phyloP scores from a whole-genome alignment of 2,797 vertebrate genomes.

The Cynopterus sphinx region DNA sequence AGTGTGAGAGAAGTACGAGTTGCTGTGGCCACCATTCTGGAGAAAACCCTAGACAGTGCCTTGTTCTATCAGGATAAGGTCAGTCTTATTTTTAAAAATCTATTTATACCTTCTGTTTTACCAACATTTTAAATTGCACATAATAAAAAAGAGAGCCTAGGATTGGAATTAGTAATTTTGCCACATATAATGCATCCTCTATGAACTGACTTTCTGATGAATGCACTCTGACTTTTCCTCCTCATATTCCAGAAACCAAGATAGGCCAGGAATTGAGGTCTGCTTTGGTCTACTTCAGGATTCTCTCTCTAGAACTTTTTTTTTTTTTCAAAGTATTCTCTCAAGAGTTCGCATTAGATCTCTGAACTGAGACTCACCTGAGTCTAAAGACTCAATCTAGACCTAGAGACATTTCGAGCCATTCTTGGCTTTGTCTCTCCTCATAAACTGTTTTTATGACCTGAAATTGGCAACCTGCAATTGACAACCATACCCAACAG shows the following conservation, averaged over 20 bases:
- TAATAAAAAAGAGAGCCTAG: not conserved
- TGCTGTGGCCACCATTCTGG: conserved; percentile 96
- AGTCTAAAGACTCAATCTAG: not conserved
- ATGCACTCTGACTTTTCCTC: not conserved
- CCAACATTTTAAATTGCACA: not conserved
- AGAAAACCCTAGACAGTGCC: conserved; percentile 97
- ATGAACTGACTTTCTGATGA: not conserved
- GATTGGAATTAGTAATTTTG: not conserved
- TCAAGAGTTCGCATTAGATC: not conserved
- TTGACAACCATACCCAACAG: not conserved
- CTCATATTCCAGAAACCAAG: not conserved
- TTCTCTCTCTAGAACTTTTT: not conserved
- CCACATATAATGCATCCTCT: not conserved
- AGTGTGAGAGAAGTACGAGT: conserved; percentile 95
- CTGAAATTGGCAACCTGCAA: not conserved
- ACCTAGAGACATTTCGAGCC: not conserved
- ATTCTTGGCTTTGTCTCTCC: not conserved
- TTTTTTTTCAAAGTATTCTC: not conserved
- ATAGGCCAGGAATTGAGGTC: not conserved
- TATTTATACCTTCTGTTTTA: not conserved
- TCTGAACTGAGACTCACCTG: not conserved
- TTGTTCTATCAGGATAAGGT: conserved; percentile 95
- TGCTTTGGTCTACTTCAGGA: not conserved
- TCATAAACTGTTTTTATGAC: not conserved
- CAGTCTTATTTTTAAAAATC: conserved; percentile 57